A percentile compares a stretch with the other conserved stretches of the same genome.
Conservation (phyloP, 2,888 invertebrate species). For the Chymomyza amoena region DNA sequence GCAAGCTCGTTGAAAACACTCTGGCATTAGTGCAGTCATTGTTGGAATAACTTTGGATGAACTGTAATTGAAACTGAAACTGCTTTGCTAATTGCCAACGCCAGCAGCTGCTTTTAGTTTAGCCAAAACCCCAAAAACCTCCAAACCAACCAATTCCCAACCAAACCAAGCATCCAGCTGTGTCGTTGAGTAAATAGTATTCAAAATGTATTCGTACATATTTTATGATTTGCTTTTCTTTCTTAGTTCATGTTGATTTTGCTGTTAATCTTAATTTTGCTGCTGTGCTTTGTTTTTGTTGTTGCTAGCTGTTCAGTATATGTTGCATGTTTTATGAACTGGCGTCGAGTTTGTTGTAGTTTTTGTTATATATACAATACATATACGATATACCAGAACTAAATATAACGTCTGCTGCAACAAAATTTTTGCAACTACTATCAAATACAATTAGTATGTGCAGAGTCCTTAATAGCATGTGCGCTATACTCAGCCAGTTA, state of each 20-base stretch:
- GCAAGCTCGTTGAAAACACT: slow-evolving; percentile 68
- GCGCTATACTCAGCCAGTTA: background rate
- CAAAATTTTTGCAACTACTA: background rate
- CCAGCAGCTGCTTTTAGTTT: background rate
- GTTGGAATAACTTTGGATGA: slow-evolving; percentile 67
- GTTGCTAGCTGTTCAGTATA: background rate
- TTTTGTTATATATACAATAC: background rate
- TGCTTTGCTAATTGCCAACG: slow-evolving; percentile 64
- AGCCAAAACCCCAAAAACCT: background rate
- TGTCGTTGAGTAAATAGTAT: slow-evolving; percentile 30
- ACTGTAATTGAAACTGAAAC: slow-evolving; percentile 72
- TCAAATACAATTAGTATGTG: background rate
- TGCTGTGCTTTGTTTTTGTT: background rate
- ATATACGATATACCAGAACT: too few species aligned
- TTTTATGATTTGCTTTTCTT: slow-evolving; percentile 55
- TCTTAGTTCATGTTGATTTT: background rate
- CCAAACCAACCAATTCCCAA: background rate
- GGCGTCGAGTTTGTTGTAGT: background rate
- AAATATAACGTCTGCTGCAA: background rate
- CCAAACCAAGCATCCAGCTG: background rate
- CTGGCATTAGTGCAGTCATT: slow-evolving; percentile 53
- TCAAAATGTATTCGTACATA: slow-evolving; percentile 63
- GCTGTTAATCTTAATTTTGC: background rate
- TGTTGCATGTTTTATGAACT: slow-evolving; percentile 3
- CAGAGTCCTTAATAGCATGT: background rate